These are phyloP conservation scores for Otus sunia DNA, from an alignment of 2,113 vertebrate genomes.

Conservation along the genomic window DNA sequence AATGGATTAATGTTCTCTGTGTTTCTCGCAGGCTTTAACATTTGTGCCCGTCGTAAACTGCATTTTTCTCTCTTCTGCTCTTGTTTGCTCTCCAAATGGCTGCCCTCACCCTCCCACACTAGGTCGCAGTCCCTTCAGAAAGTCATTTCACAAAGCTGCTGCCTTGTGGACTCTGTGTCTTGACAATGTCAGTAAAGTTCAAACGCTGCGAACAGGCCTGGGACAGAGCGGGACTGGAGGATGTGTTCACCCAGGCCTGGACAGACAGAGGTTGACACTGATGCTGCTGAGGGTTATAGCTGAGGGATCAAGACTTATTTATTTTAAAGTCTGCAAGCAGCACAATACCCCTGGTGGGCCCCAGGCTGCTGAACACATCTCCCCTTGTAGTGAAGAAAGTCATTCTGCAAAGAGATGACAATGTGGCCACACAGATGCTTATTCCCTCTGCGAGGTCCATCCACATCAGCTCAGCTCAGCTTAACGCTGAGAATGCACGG, in stretches of 20 bases:
- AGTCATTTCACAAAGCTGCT: background rate
- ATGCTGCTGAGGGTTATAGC: background rate
- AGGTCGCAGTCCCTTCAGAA: background rate
- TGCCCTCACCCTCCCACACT: background rate
- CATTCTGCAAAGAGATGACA: background rate
- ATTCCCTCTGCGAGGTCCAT: background rate
- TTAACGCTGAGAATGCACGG: background rate
- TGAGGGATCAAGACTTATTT: constrained; percentile 33
- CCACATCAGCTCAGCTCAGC: background rate
- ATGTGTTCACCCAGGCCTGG: background rate
- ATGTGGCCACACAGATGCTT: background rate
- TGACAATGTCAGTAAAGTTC: background rate
- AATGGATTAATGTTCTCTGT: background rate
- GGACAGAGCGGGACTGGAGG: background rate
- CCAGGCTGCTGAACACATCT: background rate
- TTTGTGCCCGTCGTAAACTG: constrained; percentile 12
- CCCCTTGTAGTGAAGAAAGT: background rate
- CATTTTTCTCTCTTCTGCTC: background rate
- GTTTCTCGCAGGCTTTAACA: background rate
- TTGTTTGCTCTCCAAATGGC: background rate
- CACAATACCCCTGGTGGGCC: background rate
- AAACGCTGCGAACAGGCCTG: background rate
- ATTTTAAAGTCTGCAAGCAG: background rate
- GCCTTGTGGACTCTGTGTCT: background rate
- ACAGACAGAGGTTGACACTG: background rate